Evolutionary conservation across 2,888 invertebrate genomes (phyloP).

Genomic region (Acronicta alni): DNA sequence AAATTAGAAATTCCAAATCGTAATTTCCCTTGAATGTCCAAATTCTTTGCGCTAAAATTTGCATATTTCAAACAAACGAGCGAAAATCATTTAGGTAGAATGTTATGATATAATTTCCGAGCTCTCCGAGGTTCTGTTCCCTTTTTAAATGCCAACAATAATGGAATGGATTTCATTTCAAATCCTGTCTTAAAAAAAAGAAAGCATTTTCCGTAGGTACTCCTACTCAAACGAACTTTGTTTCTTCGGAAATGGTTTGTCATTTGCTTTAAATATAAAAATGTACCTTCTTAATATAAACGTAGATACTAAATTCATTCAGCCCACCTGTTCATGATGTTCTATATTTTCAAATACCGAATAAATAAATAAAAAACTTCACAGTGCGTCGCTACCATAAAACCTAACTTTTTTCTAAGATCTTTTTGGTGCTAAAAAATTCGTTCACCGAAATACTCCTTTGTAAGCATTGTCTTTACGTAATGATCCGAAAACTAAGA

Average conservation of each 20-base stretch:
- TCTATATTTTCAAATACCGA: too few relatives aligned
- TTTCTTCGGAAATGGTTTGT: conserved; percentile 18
- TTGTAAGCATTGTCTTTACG: not conserved
- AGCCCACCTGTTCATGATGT: too few relatives aligned
- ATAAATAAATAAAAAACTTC: too few relatives aligned
- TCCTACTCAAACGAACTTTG: conserved; percentile 39
- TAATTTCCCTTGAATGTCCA: not conserved
- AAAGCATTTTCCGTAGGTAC: conserved; percentile 26
- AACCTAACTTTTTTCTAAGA: too few relatives aligned
- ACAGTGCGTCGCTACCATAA: too few relatives aligned
- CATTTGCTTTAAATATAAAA: conserved; percentile 27
- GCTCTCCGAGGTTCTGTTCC: conserved; percentile 12
- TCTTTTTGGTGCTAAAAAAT: not conserved
- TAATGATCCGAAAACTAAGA: conserved; percentile 10
- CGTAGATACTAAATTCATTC: too few relatives aligned
- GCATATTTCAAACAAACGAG: conserved; percentile 2
- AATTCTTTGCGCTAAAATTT: not conserved
- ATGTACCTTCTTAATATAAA: not conserved
- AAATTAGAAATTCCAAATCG: not conserved
- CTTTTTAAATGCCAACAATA: conserved; percentile 33
- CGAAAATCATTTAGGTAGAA: conserved; percentile 20
- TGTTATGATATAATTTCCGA: conserved; percentile 41
- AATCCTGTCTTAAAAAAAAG: conserved; percentile 43
- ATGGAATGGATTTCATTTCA: conserved; percentile 44
- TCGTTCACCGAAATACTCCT: not conserved